Evolutionary conservation across 1,140 invertebrate genomes (phyloP).

Genomic region (Orius laevigatus): DNA sequence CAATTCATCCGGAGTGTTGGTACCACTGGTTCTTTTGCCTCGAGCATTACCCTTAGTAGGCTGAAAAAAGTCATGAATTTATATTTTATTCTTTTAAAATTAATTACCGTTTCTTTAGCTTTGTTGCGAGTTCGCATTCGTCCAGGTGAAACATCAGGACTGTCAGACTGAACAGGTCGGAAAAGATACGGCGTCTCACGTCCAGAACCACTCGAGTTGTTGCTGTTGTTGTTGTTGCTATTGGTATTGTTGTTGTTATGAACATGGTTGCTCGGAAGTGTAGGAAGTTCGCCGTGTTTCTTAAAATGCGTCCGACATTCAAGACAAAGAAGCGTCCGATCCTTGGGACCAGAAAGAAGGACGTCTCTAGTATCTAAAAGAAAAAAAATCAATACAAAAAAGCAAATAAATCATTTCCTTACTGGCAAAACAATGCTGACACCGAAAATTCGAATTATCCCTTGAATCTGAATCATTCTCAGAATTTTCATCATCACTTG

Average conservation of each 20-base stretch:
- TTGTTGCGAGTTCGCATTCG: constrained; percentile 79
- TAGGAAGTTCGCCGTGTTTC: constrained; percentile 64
- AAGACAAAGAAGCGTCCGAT: constrained; percentile 56
- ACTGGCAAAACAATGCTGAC: constrained; percentile 37
- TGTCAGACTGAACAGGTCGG: constrained; percentile 52
- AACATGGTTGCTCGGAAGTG: constrained; percentile 26
- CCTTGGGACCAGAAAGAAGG: constrained; percentile 48
- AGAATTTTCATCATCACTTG: constrained; percentile 85
- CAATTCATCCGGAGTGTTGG: constrained; percentile 29
- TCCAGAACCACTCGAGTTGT: constrained; percentile 15
- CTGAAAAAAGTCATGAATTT: constrained; percentile 9
- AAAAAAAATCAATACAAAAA: neutral
- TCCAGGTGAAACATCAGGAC: constrained; percentile 61
- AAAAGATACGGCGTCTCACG: constrained; percentile 45
- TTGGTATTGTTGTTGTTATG: constrained; percentile 15
- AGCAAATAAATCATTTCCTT: constrained; percentile 21
- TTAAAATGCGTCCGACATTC: constrained; percentile 69
- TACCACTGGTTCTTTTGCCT: constrained; percentile 22
- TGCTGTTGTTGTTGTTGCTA: constrained; percentile 11
- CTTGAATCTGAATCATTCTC: constrained; percentile 86
- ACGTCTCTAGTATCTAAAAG: constrained; percentile 46
- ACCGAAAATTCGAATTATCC: constrained; percentile 35
- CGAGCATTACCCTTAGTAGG: constrained; percentile 36
- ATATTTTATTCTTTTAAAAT: neutral
- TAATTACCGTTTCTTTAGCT: constrained; percentile 45